These are phyloP conservation scores for Fragum whitleyi DNA, from an alignment of 2,888 invertebrate genomes.

Conservation along the genomic window DNA sequence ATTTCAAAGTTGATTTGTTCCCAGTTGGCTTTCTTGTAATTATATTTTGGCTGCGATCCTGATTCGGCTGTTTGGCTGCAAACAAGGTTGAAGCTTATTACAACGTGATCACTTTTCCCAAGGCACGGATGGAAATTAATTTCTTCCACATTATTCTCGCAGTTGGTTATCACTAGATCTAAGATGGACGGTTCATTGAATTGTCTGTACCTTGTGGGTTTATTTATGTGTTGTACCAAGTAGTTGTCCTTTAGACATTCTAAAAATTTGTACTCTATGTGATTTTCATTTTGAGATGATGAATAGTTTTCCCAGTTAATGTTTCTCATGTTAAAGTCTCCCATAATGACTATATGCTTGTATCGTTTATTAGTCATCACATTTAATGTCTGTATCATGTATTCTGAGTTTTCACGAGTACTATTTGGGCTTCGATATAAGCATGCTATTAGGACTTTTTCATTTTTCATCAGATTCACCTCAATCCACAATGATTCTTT, in stretches of 20 bases:
- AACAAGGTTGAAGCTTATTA: not conserved
- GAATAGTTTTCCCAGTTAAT: not conserved
- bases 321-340: conserved; percentile 2
- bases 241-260: conserved; percentile 7
- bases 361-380: not conserved
- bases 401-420: not conserved
- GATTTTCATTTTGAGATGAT: not conserved
- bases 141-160: not conserved
- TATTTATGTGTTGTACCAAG: not conserved
- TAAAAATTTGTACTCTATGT: not conserved
- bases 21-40: too few species aligned
- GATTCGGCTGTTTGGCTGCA: not conserved
- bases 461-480: too few species aligned
- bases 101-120: not conserved
- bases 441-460: not conserved
- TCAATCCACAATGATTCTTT: too few species aligned
- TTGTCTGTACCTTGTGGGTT: not conserved
- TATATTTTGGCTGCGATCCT: too few species aligned
- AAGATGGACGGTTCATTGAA: not conserved
- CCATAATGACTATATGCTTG: not conserved
- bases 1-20: too few species aligned
- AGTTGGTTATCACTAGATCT: not conserved
- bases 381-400: not conserved
- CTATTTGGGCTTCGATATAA: not conserved
- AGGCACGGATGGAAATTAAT: not conserved